These are phyloP conservation scores for Numenius arquata DNA, from an alignment of 2,113 vertebrate species.

Conservation along the genomic window DNA sequence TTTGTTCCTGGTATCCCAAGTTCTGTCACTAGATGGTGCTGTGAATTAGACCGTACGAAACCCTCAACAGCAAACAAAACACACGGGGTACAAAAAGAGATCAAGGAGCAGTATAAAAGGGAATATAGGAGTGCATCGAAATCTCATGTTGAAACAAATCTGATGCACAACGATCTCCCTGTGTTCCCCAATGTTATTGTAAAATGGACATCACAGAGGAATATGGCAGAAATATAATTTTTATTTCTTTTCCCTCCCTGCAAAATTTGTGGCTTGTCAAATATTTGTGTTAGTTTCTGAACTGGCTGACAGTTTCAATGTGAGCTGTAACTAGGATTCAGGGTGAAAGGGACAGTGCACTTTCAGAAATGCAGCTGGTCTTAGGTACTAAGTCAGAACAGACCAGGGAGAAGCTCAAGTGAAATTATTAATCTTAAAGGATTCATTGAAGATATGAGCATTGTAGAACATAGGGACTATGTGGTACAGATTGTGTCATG, in stretches of 20 bases:
- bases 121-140: neutral
- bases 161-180: fast-evolving
- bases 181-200: neutral
- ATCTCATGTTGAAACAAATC: neutral
- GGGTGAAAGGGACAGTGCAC: neutral
- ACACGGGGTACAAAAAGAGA: fast-evolving
- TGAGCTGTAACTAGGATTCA: neutral
- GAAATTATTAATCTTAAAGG: neutral
- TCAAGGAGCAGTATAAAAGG: neutral
- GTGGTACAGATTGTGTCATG: neutral
- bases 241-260: neutral
- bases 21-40: constrained; percentile 40
- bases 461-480: fast-evolving
- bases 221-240: fast-evolving
- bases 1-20: neutral
- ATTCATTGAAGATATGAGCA: fast-evolving
- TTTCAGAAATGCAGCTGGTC: neutral
- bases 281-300: neutral
- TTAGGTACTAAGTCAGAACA: neutral
- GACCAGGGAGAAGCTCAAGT: neutral
- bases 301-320: fast-evolving
- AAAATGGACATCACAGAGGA: neutral
- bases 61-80: fast-evolving
- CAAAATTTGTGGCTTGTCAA: neutral
- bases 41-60: neutral